Evolutionary conservation across 2,888 invertebrate genomes (phyloP).

Genomic region (Sabatieria punctata): DNA sequence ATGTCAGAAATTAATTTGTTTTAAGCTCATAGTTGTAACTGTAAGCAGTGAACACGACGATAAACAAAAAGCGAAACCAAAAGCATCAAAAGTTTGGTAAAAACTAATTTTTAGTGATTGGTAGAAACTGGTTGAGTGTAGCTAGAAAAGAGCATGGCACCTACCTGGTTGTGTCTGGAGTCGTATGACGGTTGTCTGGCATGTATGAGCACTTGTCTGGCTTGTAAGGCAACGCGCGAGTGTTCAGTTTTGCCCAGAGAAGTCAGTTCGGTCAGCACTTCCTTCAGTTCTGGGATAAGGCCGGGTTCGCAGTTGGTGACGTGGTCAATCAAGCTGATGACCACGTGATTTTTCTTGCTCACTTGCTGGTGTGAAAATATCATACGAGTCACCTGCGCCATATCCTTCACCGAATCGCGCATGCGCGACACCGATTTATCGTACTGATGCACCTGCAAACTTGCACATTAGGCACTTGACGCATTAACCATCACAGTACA

Average conservation of each 20-base stretch:
- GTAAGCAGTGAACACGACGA: too few species aligned
- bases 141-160: neutral
- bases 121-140: too few species aligned
- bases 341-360: conserved; percentile 60
- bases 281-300: conserved; percentile 74
- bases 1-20: too few species aligned
- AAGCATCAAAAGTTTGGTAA: too few species aligned
- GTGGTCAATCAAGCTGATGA: conserved; percentile 77
- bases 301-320: conserved; percentile 87
- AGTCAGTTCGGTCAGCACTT: conserved; percentile 74
- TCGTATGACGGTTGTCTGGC: conserved; percentile 96
- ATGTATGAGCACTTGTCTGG: conserved; percentile 59
- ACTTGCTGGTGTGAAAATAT: conserved; percentile 66
- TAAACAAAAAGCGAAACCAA: too few species aligned
- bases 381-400: conserved; percentile 44
- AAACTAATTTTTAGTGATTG: too few species aligned
- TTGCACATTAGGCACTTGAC: too few species aligned
- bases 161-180: conserved; percentile 69
- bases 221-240: conserved; percentile 67
- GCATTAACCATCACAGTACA: conserved; percentile 41
- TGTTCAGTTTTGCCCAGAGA: conserved; percentile 80
- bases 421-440: conserved; percentile 72
- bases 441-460: too few species aligned
- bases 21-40: too few species aligned
- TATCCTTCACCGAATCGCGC: conserved; percentile 62